phyloP scores from a whole-genome alignment of 2,888 invertebrate species.

The Melipona bicolor region DNA sequence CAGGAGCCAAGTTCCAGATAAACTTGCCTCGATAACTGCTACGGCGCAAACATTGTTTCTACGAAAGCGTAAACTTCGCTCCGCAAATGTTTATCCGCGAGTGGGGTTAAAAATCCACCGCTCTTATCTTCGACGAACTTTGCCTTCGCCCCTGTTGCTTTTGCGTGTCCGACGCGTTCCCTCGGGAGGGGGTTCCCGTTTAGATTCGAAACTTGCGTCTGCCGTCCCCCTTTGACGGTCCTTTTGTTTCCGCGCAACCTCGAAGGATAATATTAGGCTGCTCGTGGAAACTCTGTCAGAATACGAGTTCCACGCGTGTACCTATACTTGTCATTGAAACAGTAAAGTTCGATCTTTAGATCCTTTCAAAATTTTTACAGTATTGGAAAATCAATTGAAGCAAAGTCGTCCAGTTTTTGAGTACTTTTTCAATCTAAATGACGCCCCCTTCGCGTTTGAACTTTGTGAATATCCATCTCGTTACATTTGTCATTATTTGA shows the following conservation, averaged over 20 bases:
- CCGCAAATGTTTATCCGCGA: conserved; percentile 12
- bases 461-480: no score
- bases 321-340: no score
- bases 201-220: neutral
- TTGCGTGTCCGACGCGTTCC: neutral
- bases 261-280: conserved; percentile 1
- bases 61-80: conserved; percentile 6
- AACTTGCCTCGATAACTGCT: conserved; percentile 16
- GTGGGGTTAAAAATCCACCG: neutral
- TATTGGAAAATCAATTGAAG: no score
- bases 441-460: no score
- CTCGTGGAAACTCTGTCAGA: neutral
- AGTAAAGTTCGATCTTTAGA: no score
- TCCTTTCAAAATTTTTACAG: no score
- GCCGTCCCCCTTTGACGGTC: neutral
- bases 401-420: no score
- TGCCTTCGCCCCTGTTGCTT: neutral
- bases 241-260: neutral
- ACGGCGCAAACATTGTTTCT: conserved; percentile 1
- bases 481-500: no score
- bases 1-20: neutral
- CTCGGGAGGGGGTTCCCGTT: no score
- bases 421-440: no score
- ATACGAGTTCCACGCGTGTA: neutral
- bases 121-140: neutral